Base-by-base conservation (phyloP, 2,888 invertebrate species). In the Agrenia bidenticulata region DNA sequence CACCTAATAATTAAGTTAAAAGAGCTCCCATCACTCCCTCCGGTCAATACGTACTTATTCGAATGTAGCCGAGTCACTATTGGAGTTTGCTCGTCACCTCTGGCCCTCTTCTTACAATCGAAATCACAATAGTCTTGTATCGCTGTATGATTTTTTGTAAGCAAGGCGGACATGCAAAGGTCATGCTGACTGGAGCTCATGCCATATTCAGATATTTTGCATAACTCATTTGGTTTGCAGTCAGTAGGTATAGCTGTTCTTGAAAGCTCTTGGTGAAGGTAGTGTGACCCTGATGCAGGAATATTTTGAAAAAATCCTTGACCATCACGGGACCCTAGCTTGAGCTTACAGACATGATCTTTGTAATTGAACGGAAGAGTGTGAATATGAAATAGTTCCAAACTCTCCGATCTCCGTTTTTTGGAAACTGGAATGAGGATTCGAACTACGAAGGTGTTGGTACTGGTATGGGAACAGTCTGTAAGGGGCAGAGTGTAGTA, bases 401-500 rank as follows among this genome's bases (percentile, higher is more conserved):
- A 56, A 41, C 24, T 17, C 60, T 61, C 50, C 2, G 21, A 50
- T 2, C 65, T 45, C 11, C 50, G 50, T 39, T 58, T 66, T 27
- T 59, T 64, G 32, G 66, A 21, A 37, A 65, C 56, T 23, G 72
- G 72, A 26, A 72, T 21, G 1, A 68, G 64, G 4, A 74, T 61
- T 9, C 74, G 58, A 2, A 70, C 69, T 1, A 74, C 61, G 11
- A 72, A 65, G 0, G 58, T 32, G 7, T 69, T 62, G 7, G 13
- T 2, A 5, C 61, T 53, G 1, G 74, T 73, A 26, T 71, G 72
- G 1, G 71, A 67, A 27, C 76, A 76, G 24, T 76, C 76, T 0
- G 74, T 67, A 0, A 76, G 26, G 0, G 76, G 76, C 1, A 73
- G 57, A 5, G 60, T 63, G 59, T 71, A 76, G 32, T 76, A 76